Conservation (phyloP, 2,888 invertebrate genomes). For the Melipona beecheii region DNA sequence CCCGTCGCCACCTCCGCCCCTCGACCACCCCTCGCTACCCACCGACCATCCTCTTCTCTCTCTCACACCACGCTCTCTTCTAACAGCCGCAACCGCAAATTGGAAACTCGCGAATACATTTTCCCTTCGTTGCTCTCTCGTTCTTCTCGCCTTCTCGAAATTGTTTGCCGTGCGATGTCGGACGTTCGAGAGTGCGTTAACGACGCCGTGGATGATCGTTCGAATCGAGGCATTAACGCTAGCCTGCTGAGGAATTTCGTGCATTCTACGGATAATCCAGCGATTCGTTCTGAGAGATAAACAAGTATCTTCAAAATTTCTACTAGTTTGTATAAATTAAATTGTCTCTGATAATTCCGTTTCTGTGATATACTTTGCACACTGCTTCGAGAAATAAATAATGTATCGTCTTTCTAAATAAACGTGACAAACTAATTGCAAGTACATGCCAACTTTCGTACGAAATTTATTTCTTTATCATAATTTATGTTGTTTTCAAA, state of each 20-base stretch:
- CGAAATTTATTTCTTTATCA: too few relatives aligned
- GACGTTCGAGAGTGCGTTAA: conserved; percentile 56
- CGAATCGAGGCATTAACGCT: conserved; percentile 14
- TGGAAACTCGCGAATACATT: conserved; percentile 82
- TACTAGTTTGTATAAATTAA: too few relatives aligned
- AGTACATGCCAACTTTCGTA: too few relatives aligned
- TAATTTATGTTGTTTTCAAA: too few relatives aligned
- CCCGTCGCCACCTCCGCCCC: conserved; percentile 63
- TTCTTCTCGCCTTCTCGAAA: conserved; percentile 65
- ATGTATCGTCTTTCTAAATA: neutral
- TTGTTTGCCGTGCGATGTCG: conserved; percentile 69
- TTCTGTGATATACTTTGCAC: too few relatives aligned
- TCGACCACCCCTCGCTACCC: conserved; percentile 40
- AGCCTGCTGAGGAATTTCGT: neutral
- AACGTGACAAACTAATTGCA: neutral
- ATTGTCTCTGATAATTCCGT: too few relatives aligned
- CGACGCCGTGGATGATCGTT: conserved; percentile 27
- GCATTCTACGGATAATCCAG: neutral
- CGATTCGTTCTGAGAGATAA: too few relatives aligned
- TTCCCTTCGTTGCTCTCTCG: conserved; percentile 70
- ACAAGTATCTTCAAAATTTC: too few relatives aligned
- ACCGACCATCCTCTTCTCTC: conserved; percentile 39
- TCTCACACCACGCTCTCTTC: conserved; percentile 38
- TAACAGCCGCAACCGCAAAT: conserved; percentile 80
- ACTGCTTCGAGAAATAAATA: neutral